phyloP scores from a whole-genome alignment of 2,113 vertebrate genomes.

The Eclectus roratus region DNA sequence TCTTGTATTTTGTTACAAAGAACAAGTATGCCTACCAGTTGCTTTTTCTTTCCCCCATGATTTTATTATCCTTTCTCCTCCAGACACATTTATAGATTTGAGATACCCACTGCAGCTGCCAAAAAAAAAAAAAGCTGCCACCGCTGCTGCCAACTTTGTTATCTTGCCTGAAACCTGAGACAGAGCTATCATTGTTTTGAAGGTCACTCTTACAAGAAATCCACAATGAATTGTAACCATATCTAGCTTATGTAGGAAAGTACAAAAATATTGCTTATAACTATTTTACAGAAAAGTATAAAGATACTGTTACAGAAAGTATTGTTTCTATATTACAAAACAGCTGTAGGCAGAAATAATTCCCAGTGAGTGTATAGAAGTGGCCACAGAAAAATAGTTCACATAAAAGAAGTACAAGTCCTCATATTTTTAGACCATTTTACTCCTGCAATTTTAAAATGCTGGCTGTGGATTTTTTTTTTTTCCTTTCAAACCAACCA shows the following conservation, averaged over 20 bases:
- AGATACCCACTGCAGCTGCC: not conserved
- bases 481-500: not conserved
- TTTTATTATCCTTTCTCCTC: not conserved
- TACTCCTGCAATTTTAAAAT: not conserved
- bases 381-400: not conserved
- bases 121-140: not conserved
- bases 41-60: accelerated
- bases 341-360: not conserved
- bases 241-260: not conserved
- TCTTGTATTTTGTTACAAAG: not conserved
- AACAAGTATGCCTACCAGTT: not conserved
- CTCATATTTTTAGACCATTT: not conserved
- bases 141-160: not conserved
- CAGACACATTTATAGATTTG: not conserved
- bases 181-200: not conserved
- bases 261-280: not conserved
- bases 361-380: not conserved
- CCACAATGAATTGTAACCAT: not conserved
- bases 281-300: not conserved
- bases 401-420: not conserved
- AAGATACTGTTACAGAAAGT: not conserved
- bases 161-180: not conserved
- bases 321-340: not conserved
- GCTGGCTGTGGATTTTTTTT: not conserved
- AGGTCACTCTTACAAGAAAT: not conserved